Evolutionary conservation across 2,113 vertebrate species (phyloP), one percentile per base, ranked within the genome.

Genomic region (Rhodinocichla rosea): DNA sequence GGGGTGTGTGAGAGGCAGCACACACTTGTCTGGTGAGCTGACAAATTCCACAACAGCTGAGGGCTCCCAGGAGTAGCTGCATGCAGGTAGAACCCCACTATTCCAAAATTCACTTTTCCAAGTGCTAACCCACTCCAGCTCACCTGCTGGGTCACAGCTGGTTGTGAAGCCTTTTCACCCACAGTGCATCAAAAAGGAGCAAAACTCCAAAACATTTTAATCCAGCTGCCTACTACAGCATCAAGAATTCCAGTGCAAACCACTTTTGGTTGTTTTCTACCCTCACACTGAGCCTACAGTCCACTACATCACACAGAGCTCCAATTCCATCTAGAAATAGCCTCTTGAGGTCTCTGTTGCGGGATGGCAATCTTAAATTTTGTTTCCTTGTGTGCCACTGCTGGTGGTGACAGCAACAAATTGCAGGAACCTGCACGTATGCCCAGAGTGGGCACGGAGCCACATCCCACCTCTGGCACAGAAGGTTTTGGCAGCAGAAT

Each of bases 321-420:
- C 45, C 86, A 56, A 27, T 53, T 87, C 86, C 65, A 60, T 24
- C 90, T 76, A 73, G 90, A 94, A 95, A 94, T 35, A 93, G 65
- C 42, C 37, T 74, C 83, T 18, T 75, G 26, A 64, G 60, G 65
- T 52, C 89, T 86, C 86, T 62, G 8, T 12, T 55, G 83, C 53
- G 79, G 69, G 56, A 64, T 27, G 33, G 52, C 20, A 9, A n/a
- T 83, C 83, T 79, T 33, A 47, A 71, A 67, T 93, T 67, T 50
- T 59, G 56, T 83, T 96, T 93, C 52, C 69, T 75, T 78, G 60
- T 76, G 94, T 91, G 94, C 83, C 96, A 84, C 94, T 95, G 18
- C 86, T 81, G 91, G 80, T 56, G 89, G 91, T n/a, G 68, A 93
- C 91, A 93, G 86, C 83, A 93, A 84, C 71, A 39, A 86, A 78